Evolutionary conservation across 1,140 invertebrate species (phyloP), one percentile per base, ranked within the genome.

Genomic region (Papilio helenus): DNA sequence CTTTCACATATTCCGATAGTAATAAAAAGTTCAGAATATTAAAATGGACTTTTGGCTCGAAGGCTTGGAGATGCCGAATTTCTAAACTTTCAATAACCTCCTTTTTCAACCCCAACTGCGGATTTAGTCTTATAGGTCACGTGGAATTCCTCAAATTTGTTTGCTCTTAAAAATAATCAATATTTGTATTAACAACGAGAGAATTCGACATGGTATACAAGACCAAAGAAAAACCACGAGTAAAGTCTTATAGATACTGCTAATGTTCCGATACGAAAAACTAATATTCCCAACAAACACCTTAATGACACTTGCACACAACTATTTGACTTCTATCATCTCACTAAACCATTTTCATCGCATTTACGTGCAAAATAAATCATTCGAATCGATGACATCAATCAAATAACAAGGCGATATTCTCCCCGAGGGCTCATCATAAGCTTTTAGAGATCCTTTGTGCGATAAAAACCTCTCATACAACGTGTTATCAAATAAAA

Each of bases 401-500:
- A 88, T 88, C 88, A 89, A 91, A 92, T 91, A 93, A 93, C 90
- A 89, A 90, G 72, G 76, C 82, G 88, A 89, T 90, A 92, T 91
- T 88, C 85, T 85, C 88, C 88, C 85, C 88, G 76, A 84, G 83
- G 58, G 86, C 86, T 92, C 91, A 93, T 94, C 91, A 90, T 86
- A 89, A 90, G 89, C 92, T 94, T 94, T 94, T 93, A 94, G 87
- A 88, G 89, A 85, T 88, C 89, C 87, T 92, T 94, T 94, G 91
- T 94, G 86, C 83, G 85, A 85, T 90, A 90, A 93, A 92, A 91
- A 90, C 90, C 89, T 86, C 89, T 92, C 89, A 93, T 90, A 92
- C 91, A 93, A 92, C 90, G 89, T 90, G 89, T 92, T 93, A 93
- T 89, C 91, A 93, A 93, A 93, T 94, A 94, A 92, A 94, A 94